These are phyloP conservation scores for Aurelia aurita DNA, from an alignment of 30 jellyfish, hydroid and myxozoan species.

Conservation along the genomic window DNA sequence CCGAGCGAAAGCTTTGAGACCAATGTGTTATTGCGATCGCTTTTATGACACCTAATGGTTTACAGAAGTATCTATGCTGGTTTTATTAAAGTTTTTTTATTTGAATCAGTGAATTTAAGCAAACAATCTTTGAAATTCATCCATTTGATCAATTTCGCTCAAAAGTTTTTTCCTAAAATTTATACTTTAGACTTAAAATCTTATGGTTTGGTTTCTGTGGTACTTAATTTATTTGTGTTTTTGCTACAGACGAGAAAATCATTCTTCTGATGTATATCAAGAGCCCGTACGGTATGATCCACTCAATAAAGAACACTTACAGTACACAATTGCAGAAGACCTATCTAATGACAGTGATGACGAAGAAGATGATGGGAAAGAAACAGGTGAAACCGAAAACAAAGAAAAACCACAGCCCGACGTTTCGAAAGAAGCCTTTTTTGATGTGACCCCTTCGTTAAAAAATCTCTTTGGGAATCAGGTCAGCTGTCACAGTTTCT, in stretches of 20 bases:
- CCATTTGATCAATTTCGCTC: too few relatives aligned
- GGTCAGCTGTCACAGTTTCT: not conserved
- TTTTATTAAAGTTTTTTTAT: too few relatives aligned
- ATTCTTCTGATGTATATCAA: not conserved
- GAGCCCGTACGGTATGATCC: conserved; percentile 86
- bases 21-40: too few relatives aligned
- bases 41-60: too few relatives aligned
- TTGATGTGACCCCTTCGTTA: conserved; percentile 50
- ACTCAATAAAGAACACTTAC: conserved; percentile 42
- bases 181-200: too few relatives aligned
- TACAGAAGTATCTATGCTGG: too few relatives aligned
- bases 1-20: too few relatives aligned
- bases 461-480: conserved; percentile 42
- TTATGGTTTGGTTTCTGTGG: too few relatives aligned
- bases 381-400: not conserved
- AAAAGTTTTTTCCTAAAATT: too few relatives aligned
- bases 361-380: not conserved
- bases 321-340: conserved; percentile 48
- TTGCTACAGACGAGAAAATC: not conserved
- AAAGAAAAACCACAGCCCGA: conserved; percentile 58
- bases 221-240: too few relatives aligned
- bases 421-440: conserved; percentile 66
- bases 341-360: not conserved
- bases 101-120: too few relatives aligned
- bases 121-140: too few relatives aligned